phyloP scores from a whole-genome alignment of 2,888 invertebrate genomes.

The Macrosoma leucophasiata region DNA sequence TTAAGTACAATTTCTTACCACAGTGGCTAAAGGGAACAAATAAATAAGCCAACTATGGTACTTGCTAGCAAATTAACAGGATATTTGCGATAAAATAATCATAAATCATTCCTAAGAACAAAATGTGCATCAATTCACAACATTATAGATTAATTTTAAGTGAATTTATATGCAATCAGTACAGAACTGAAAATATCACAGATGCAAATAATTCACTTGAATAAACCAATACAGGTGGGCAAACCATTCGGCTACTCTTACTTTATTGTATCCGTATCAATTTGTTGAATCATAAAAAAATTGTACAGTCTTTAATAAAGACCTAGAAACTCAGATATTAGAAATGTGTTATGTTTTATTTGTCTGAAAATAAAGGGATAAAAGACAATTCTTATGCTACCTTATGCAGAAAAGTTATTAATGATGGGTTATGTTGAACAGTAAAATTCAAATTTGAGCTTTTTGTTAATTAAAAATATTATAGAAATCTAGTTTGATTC shows the following conservation, averaged over 20 bases:
- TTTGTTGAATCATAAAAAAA: too few relatives aligned
- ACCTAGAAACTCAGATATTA: too few relatives aligned
- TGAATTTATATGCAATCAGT: constrained; percentile 57
- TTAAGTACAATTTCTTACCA: not conserved
- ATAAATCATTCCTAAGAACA: constrained; percentile 1
- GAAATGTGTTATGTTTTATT: too few relatives aligned
- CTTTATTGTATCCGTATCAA: not conserved
- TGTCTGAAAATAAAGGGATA: too few relatives aligned
- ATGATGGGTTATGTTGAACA: too few relatives aligned
- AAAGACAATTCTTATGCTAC: too few relatives aligned
- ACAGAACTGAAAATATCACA: constrained; percentile 69
- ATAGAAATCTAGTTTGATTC: too few relatives aligned
- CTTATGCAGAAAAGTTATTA: too few relatives aligned
- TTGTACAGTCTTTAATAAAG: too few relatives aligned
- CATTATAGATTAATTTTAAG: constrained; percentile 31
- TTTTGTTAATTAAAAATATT: too few relatives aligned
- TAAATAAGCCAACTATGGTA: constrained; percentile 48
- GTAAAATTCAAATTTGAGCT: too few relatives aligned
- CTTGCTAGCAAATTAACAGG: constrained; percentile 15
- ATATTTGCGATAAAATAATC: constrained; percentile 11
- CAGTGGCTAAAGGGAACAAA: constrained; percentile 51
- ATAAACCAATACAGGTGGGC: constrained; percentile 17
- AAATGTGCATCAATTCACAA: constrained; percentile 25
- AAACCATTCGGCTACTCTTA: too few relatives aligned
- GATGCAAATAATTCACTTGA: constrained; percentile 54